phyloP scores from a whole-genome alignment of 1,140 invertebrate species.

The Mycetomoellerius zeteki region DNA sequence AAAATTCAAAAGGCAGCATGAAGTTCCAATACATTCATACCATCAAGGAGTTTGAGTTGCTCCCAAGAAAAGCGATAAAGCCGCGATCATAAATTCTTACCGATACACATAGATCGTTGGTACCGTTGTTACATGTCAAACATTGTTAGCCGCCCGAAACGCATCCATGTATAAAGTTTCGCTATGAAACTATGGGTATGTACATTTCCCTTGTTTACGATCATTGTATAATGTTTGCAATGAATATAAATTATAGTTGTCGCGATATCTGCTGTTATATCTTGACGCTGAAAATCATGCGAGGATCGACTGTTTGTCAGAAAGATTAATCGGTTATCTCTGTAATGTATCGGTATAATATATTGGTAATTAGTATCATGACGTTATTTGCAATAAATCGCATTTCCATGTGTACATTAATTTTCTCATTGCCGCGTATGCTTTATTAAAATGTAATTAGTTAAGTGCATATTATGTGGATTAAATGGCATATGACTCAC shows the following conservation, averaged over 20 bases:
- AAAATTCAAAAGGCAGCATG: constrained; percentile 46
- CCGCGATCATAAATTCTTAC: constrained; percentile 48
- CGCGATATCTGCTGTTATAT: constrained; percentile 9
- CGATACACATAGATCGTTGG: constrained; percentile 43
- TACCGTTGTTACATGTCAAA: constrained; percentile 40
- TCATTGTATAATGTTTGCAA: constrained; percentile 15
- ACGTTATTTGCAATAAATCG: constrained; percentile 22
- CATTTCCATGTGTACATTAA: constrained; percentile 11
- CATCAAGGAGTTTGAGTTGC: constrained; percentile 25
- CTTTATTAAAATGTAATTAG: constrained; percentile 29
- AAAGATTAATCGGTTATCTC: constrained; percentile 38
- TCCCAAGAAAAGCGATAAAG: constrained; percentile 52
- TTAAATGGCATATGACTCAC: neutral
- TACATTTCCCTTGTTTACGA: neutral
- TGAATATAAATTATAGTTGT: constrained; percentile 33
- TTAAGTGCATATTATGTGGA: constrained; percentile 6
- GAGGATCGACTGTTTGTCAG: constrained; percentile 37
- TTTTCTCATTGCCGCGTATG: neutral
- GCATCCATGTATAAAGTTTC: neutral
- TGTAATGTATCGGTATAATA: neutral
- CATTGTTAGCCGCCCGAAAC: neutral
- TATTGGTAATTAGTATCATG: constrained; percentile 17
- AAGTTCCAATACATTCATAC: constrained; percentile 56
- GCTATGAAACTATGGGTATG: neutral
- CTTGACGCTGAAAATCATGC: constrained; percentile 27